These are phyloP conservation scores for Agonopterix alstromeriana DNA, from an alignment of 2,888 invertebrate species.

Conservation along the genomic window DNA sequence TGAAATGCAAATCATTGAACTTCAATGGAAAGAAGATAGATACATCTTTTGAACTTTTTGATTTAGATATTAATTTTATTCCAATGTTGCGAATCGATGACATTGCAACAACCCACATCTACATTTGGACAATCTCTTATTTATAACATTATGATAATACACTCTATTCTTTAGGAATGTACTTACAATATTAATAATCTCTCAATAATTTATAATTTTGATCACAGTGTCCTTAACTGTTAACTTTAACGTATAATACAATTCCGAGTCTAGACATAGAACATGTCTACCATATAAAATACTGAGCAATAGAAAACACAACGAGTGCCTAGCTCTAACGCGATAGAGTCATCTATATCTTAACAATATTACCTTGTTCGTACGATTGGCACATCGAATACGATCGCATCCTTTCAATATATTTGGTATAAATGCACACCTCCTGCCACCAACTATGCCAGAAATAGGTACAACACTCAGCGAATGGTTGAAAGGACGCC, in stretches of 20 bases:
- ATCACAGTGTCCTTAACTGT: slow-evolving; percentile 76
- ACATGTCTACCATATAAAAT: slow-evolving; percentile 64
- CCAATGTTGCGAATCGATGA: slow-evolving; percentile 1
- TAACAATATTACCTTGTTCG: slow-evolving; percentile 70
- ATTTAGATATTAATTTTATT: slow-evolving; percentile 14
- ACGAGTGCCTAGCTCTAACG: slow-evolving; percentile 61
- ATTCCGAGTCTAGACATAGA: slow-evolving; percentile 60
- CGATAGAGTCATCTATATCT: slow-evolving; percentile 64
- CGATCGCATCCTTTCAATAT: slow-evolving; percentile 52
- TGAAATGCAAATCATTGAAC: slow-evolving; percentile 54
- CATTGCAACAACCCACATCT: slow-evolving; percentile 5
- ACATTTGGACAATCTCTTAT: slow-evolving; percentile 53
- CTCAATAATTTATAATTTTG: slow-evolving; percentile 77
- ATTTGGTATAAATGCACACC: slow-evolving; percentile 52
- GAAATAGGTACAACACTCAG: slow-evolving; percentile 17
- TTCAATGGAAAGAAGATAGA: slow-evolving; percentile 38
- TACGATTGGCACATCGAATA: slow-evolving; percentile 68
- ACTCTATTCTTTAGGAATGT: slow-evolving; percentile 72
- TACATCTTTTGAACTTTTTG: slow-evolving; percentile 43
- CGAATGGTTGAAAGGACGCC: slow-evolving; percentile 45
- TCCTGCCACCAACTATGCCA: slow-evolving; percentile 12
- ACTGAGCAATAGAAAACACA: slow-evolving; percentile 74
- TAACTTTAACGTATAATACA: slow-evolving; percentile 73
- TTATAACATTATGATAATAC: slow-evolving; percentile 66
- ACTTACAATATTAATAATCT: slow-evolving; percentile 73